phyloP scores from a whole-genome alignment of 2,113 vertebrate species.

The Dendrocopos noguchii region DNA sequence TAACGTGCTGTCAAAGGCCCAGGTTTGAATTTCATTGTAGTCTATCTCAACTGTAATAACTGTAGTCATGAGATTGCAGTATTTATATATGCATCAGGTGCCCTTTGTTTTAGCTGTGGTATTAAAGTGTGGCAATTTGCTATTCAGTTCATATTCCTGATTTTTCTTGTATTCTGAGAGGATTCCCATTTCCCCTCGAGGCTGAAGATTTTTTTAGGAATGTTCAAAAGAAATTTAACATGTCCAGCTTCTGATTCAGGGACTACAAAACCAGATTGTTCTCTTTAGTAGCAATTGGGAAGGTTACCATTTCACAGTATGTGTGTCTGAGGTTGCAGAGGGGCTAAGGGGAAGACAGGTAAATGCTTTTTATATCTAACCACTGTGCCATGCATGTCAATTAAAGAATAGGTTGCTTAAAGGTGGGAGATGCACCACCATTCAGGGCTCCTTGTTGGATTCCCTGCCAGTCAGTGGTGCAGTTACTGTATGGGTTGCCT shows the following conservation, averaged over 20 bases:
- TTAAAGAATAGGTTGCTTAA: background rate
- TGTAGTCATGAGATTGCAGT: background rate
- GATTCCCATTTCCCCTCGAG: background rate
- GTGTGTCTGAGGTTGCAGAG: background rate
- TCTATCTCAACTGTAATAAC: background rate
- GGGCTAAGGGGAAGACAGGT: background rate
- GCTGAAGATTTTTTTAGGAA: background rate
- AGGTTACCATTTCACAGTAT: background rate
- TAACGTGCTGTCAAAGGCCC: background rate
- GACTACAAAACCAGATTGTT: background rate
- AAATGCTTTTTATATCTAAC: background rate
- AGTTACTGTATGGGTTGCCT: background rate
- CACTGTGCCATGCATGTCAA: rapidly evolving
- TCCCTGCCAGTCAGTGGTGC: background rate
- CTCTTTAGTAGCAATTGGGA: background rate
- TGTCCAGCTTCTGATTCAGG: background rate
- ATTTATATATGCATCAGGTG: background rate
- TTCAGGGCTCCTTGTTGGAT: background rate
- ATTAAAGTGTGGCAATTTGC: background rate
- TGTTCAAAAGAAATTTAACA: background rate
- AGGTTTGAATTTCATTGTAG: background rate
- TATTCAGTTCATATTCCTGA: background rate
- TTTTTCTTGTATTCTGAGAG: background rate
- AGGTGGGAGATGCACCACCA: background rate
- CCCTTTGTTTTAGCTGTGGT: background rate